Base-by-base conservation (phyloP, 2,797 vertebrate species). In the Dendrocincla fuliginosa region DNA sequence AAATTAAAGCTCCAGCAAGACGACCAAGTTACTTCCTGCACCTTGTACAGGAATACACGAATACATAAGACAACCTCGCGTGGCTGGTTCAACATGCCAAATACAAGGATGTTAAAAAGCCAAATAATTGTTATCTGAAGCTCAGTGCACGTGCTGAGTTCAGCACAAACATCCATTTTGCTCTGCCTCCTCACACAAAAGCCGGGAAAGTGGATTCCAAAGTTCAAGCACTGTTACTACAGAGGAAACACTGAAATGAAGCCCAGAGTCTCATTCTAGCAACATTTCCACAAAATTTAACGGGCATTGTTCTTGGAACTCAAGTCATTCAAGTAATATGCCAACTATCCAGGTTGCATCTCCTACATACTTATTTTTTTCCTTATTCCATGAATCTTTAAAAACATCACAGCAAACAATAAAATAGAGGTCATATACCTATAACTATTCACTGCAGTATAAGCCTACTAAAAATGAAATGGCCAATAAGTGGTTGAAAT, bases 141-240 rank as follows among this genome's bases (percentile, higher is more conserved):
- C 70, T 57, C 37, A 10, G 76, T 3, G 14, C 89, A 93, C 3
- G 2, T 73, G 91, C 76, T 7, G 70, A 88, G 87, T 87, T 89
- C 70, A 95, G 67, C 2, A 10, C 95, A 95, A 96, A 93, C 80
- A 96, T 76, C 69, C 77, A 95, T 90, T 94, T 91, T 74, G 44
- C 91, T 90, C 59, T 63, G 70, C 79, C 76, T 93, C 52, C 70
- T 59, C 56, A 28, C 87, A 91, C 87, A 93, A 90, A 86, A 76
- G 83, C 91, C 8, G 0, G 84, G 59, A 74, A 91, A 96, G 93
- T 59, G 85, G 61, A 88, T 96, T 96, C 91, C 95, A 94, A 96
- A 95, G 95, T 96, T 90, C 95, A 96, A 88, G 83, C 93, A 50
- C 73, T 83, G 56, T 55, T 93, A 73, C 76, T 83, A 42, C 77